Base-by-base conservation (phyloP, 2,888 invertebrate genomes). In the Minunthozetes semirufus region DNA sequence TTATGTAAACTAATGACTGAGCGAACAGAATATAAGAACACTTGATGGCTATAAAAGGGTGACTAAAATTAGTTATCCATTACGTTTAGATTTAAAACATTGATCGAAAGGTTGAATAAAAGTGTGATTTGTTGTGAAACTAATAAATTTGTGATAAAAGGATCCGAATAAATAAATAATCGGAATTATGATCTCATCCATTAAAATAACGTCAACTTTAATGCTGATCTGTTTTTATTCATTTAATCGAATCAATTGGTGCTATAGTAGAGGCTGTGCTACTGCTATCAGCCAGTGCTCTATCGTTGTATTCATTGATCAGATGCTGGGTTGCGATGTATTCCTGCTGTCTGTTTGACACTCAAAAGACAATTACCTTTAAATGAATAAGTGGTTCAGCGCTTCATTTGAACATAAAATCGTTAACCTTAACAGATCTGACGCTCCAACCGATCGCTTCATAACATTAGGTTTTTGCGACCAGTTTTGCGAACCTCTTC, bases 311-410 rank as follows among this genome's bases (percentile, higher is more conserved):
- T 17, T 19, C 13, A 48, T 48, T 48, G 63, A 29, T 63, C 29
- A 19, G 66, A 66, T 66, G 66, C 66, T 66, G 66, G 5, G 33
- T 29, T 66, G 27, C 59, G 19, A 19, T 59, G 59, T 22, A 29
- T 59, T 38, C 66, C 66, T 66, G 66, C 66, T 66, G 66, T 19
- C 42, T 66, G 66, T 66, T 66, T 66, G 66, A 66, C 66, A 66
- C 38, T 66, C 19, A 5, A 38, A 66, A 66, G 66, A 66, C 66
- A 66, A 66, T 66, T 66, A 66, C 38, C 38, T 66, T 66, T 11
- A 38, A 17, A 66, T 66, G 38, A 66, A 53, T 53, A 59, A 61
- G 22, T 22, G 22, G n/a, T 22, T 22, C 17, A 27, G 61, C 61
- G 17, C 33, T 61, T 61, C 11, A 61, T 27, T 33, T 61, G 29